Evolutionary conservation across 1,140 invertebrate species (phyloP).

Genomic region (Drosophila truncata): DNA sequence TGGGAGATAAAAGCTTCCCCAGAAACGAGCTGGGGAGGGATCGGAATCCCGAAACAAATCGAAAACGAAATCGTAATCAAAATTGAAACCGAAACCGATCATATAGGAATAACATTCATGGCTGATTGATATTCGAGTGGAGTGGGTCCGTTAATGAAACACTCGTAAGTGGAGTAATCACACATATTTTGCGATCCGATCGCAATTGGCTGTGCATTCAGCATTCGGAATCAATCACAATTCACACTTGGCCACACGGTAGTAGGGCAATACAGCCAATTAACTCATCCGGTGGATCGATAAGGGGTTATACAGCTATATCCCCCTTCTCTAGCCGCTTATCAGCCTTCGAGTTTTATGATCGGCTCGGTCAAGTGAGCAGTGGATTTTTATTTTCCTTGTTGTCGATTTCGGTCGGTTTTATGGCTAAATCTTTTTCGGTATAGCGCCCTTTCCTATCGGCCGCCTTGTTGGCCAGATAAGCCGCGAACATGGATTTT

Average conservation of each 20-base stretch:
- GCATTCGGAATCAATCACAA: constrained; percentile 77
- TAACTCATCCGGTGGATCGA: constrained; percentile 53
- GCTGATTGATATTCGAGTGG: constrained; percentile 77
- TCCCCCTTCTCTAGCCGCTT: background rate
- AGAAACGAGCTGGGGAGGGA: constrained; percentile 8
- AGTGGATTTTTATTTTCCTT: constrained; percentile 44
- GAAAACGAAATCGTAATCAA: constrained; percentile 6
- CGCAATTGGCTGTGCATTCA: constrained; percentile 45
- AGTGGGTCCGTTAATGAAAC: constrained; percentile 60
- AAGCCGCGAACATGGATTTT: constrained; percentile 42
- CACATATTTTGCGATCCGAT: constrained; percentile 61
- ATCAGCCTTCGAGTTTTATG: constrained; percentile 38
- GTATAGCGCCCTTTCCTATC: constrained; percentile 39
- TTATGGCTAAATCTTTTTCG: constrained; percentile 51
- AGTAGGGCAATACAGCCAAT: constrained; percentile 69
- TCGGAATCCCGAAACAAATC: constrained; percentile 20
- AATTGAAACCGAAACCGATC: constrained; percentile 24
- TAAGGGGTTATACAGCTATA: constrained; percentile 30
- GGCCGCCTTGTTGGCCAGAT: constrained; percentile 21
- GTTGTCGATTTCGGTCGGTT: constrained; percentile 16
- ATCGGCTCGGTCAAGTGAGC: constrained; percentile 24
- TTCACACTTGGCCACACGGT: constrained; percentile 50
- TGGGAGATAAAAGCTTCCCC: constrained; percentile 16
- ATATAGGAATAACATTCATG: constrained; percentile 48
- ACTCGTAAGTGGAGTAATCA: constrained; percentile 75